phyloP scores from a whole-genome alignment of 2,888 invertebrate species.

The Tipula confusa region DNA sequence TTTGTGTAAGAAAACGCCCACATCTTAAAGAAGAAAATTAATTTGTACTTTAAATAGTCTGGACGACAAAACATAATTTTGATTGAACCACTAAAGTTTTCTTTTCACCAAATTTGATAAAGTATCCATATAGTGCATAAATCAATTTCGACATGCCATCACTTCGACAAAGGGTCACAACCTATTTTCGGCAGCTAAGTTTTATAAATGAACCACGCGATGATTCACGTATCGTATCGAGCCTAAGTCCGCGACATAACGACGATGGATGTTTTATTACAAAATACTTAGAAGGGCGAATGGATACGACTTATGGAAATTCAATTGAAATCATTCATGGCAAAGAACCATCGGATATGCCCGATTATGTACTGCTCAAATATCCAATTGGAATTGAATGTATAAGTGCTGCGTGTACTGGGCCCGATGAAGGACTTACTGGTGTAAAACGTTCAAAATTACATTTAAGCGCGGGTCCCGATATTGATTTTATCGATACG shows the following conservation, averaged over 20 bases:
- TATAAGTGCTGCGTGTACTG: conserved; percentile 70
- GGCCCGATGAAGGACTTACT: conserved; percentile 76
- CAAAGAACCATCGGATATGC: conserved; percentile 67
- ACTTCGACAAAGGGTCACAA: conserved; percentile 64
- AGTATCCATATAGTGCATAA: background rate
- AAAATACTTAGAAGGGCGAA: conserved; percentile 63
- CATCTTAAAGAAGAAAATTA: background rate
- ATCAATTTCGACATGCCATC: conserved; percentile 57
- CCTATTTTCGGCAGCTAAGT: conserved; percentile 67
- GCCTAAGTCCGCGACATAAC: conserved; percentile 42
- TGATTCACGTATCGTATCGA: conserved; percentile 33
- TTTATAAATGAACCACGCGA: conserved; percentile 53
- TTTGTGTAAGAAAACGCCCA: conserved; percentile 20
- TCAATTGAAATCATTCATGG: conserved; percentile 59
- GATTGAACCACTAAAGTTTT: background rate
- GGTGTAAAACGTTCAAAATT: conserved; percentile 64
- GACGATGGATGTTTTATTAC: conserved; percentile 63
- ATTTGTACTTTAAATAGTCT: background rate
- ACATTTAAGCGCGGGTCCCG: conserved; percentile 63
- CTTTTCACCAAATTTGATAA: background rate
- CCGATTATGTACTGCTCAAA: conserved; percentile 55
- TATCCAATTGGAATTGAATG: conserved; percentile 54
- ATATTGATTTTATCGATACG: conserved; percentile 69
- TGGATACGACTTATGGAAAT: conserved; percentile 45
- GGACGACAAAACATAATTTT: background rate